Base-by-base conservation (phyloP, 1,140 invertebrate genomes). In the Whitmania pigra region DNA sequence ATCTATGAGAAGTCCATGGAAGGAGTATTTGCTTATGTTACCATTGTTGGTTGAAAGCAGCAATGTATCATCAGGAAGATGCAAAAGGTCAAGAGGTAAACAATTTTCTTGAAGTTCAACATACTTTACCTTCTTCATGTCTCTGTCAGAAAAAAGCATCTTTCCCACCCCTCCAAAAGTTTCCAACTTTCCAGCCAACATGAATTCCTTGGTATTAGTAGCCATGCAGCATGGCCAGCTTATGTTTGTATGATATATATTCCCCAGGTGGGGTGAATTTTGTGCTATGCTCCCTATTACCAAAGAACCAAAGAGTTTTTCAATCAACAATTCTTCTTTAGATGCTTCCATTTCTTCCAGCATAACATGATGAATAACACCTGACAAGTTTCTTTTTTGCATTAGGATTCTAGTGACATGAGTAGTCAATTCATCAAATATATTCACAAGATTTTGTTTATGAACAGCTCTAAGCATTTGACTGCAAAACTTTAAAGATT, bases 271-370 rank as follows among this genome's bases (percentile, higher is more conserved):
- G 57, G 57, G 29, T 25, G 29, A 25, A n/a, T 11, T 20, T 63
- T 22, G 29, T 31, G 22, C 2, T 63, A 63, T 31, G 22, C 29
- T 63, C 18, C 57, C 57, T 63, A 63, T 63, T 25, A 63, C 29
- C 20, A 63, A n/a, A 63, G 57, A 63, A 25, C 57, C 57, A 25
- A 63, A 63, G 29, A 63, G 57, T 18, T 63, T 63, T 63, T 63
- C 57, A 25, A 63, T 63, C 18, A 63, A 63, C 29, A 25, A 31
- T 9, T 63, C 57, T 31, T 31, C 29, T n/a, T 63, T 63, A 1
- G 9, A 25, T 11, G 22, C 22, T 25, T 63, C 57, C 11, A 31
- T 22, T 18, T 63, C 22, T 31, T 63, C 57, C 29, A 63, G 57
- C 29, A 25, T 63, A 63, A 63, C 22, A 25, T 63, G 57, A 7